Percentiles rank a stretch among this genome's conserved stretches.
Conservation (phyloP, 2,797 vertebrate genomes). For the Leptodactylus fallax region DNA sequence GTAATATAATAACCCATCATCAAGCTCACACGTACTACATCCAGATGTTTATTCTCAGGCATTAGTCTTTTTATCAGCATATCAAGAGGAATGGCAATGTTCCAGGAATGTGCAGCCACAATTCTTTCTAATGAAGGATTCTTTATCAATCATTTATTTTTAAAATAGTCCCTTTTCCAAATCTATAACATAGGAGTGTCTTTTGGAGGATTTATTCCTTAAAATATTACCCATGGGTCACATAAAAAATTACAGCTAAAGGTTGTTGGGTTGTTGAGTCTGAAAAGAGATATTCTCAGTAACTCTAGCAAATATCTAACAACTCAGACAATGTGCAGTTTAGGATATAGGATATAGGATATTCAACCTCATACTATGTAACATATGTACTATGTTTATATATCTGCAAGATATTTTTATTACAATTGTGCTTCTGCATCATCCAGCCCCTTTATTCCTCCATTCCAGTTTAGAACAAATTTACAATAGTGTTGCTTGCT, state of each 20-base stretch:
- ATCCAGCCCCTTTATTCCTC: no score
- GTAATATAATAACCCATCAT: slow-evolving; percentile 26
- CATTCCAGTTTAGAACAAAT: no score
- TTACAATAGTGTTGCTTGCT: no score
- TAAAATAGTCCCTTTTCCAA: slow-evolving; percentile 36
- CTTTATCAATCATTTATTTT: slow-evolving; percentile 55
- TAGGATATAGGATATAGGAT: neutral
- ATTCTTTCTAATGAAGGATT: slow-evolving; percentile 45
- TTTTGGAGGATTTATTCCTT: slow-evolving; percentile 23
- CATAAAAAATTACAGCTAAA: slow-evolving; percentile 37
- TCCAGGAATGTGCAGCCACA: slow-evolving; percentile 49
- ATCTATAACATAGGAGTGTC: slow-evolving; percentile 34
- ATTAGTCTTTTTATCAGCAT: slow-evolving; percentile 50
- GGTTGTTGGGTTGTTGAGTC: neutral
- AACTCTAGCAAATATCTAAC: neutral
- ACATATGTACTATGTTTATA: neutral
- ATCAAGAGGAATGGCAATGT: slow-evolving; percentile 45
- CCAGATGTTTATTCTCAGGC: slow-evolving; percentile 56
- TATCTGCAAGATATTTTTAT: neutral
- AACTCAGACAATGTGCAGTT: neutral
- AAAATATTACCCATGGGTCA: slow-evolving; percentile 39
- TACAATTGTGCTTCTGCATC: neutral
- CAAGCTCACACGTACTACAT: slow-evolving; percentile 2
- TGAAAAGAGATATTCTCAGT: neutral
- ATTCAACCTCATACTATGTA: neutral